phyloP scores from a whole-genome alignment of 2,888 invertebrate species.

The Charanyca ferruginea region DNA sequence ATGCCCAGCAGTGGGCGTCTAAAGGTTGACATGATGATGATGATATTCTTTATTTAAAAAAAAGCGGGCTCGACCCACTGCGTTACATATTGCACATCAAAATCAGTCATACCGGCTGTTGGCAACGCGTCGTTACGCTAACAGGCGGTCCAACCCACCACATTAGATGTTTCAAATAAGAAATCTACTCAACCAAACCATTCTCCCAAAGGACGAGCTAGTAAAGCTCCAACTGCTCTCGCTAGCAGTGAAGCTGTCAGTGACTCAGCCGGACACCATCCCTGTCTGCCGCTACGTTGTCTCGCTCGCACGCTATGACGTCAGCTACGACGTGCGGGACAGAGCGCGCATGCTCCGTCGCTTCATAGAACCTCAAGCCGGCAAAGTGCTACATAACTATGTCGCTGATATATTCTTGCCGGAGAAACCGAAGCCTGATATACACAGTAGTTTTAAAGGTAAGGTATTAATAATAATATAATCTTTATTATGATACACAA shows the following conservation, averaged over 20 bases:
- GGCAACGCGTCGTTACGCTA: too few species aligned
- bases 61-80: too few species aligned
- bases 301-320: slow-evolving; percentile 98
- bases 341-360: slow-evolving; percentile 97
- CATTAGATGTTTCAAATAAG: too few species aligned
- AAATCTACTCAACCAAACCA: background rate
- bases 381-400: slow-evolving; percentile 91
- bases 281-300: slow-evolving; percentile 98
- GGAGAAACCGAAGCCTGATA: slow-evolving; percentile 97
- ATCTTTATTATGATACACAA: too few species aligned
- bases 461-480: too few species aligned
- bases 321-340: slow-evolving; percentile 99
- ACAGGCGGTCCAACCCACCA: too few species aligned
- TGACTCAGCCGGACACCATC: slow-evolving; percentile 96
- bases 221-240: slow-evolving; percentile 99
- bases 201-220: slow-evolving; percentile 94
- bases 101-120: too few species aligned
- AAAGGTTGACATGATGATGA: too few species aligned
- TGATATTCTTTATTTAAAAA: too few species aligned
- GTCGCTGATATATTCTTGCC: slow-evolving; percentile 97
- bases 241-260: slow-evolving; percentile 97
- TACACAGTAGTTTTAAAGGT: slow-evolving; percentile 96
- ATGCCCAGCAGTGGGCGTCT: too few species aligned
- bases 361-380: slow-evolving; percentile 75
- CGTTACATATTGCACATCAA: too few species aligned